Evolutionary conservation across 1,140 invertebrate species (phyloP), one percentile per base, ranked within the genome.

Genomic region (Ceratina australensis): DNA sequence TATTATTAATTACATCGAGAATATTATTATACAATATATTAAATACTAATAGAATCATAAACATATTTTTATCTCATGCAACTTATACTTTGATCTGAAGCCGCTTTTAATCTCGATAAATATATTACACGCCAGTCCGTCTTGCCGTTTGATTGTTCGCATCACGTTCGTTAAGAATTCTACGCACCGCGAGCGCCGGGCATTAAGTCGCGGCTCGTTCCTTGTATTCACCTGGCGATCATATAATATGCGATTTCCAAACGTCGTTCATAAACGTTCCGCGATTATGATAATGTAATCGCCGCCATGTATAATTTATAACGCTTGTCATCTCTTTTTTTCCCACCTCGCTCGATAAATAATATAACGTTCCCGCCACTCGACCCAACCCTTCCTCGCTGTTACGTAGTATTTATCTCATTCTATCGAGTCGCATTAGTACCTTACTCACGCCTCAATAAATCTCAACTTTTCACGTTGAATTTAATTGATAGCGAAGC

Each of bases 131-230:
- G 12, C 8, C 10, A 15, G 18, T 20, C 15, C 5, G 18, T 28
- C 26, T 20, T 69, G 20, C 12, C 8, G 7, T 28, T n/a, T 16
- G 78, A 82, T 80, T 71, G 79, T 78, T 83, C 77, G 52, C 67
- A 79, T 84, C 84, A 84, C 82, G 80, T 82, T 84, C 82, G 74
- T 78, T 75, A 60, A 75, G 73, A 72, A 72, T 78, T 78, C 49
- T 33, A 15, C 59, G 75, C 68, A 66, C 52, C 22, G 67, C 26
- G 59, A 33, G 22, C 26, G 49, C 24, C 47, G 59, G 33, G 68
- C 76, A 64, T 64, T 57, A 78, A 42, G 68, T 59, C 68, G 76
- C 64, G 59, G 64, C 76, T 64, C 56, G 68, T 78, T 78, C 72
- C 64, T 61, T 68, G 69, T 60, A 78, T 78, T 72, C 69, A 60